These are phyloP conservation scores for Sinotaia quadrata DNA, from an alignment of 2,888 invertebrate species.

Conservation along the genomic window DNA sequence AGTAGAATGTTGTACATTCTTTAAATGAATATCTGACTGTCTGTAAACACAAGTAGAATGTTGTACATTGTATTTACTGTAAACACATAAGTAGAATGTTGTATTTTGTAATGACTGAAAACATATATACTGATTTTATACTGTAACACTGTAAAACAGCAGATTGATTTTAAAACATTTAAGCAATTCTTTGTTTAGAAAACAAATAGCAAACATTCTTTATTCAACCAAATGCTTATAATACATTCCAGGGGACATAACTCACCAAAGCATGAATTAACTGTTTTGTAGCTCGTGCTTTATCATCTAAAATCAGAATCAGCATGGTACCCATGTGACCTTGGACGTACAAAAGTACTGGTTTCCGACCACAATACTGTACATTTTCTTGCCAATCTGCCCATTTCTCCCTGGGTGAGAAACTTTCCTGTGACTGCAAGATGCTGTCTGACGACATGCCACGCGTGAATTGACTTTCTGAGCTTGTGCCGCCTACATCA, in stretches of 20 bases:
- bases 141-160: background rate
- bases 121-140: too few relatives aligned
- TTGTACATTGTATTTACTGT: too few relatives aligned
- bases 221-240: background rate
- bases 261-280: conserved; percentile 57
- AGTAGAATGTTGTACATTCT: too few relatives aligned
- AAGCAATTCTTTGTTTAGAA: background rate
- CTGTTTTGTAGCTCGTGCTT: conserved; percentile 44
- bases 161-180: background rate
- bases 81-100: too few relatives aligned
- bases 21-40: too few relatives aligned
- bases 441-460: background rate
- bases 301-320: conserved; percentile 54
- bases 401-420: background rate
- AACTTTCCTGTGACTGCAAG: background rate
- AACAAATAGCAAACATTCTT: background rate
- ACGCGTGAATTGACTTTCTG: conserved; percentile 1
- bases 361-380: background rate
- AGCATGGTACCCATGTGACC: conserved; percentile 63
- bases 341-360: conserved; percentile 54
- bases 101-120: too few relatives aligned
- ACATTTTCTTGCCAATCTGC: background rate
- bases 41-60: too few relatives aligned
- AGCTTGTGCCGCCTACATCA: conserved; percentile 9
- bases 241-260: background rate